phyloP scores from a whole-genome alignment of 1,140 invertebrate species.

The Zaprionus lachaisei region DNA sequence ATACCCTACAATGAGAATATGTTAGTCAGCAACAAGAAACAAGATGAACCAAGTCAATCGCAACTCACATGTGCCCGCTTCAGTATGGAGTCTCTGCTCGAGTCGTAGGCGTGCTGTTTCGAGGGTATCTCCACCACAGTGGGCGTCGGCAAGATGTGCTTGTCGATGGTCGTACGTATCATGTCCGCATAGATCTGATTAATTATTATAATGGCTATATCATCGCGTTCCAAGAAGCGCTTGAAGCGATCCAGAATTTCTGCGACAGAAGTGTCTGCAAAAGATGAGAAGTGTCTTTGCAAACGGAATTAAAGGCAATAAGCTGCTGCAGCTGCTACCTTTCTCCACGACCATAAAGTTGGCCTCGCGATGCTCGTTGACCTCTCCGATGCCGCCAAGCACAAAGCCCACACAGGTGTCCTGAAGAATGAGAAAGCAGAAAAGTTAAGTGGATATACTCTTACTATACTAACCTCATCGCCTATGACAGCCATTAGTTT shows the following conservation, averaged over 20 bases:
- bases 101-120: slow-evolving; percentile 99
- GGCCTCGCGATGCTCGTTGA: slow-evolving; percentile 98
- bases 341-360: slow-evolving; percentile 99
- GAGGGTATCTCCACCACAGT: slow-evolving; percentile 99
- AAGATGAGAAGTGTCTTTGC: too few relatives aligned
- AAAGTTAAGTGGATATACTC: neutral
- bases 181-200: slow-evolving; percentile 99
- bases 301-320: slow-evolving; percentile 3
- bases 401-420: slow-evolving; percentile 99
- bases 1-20: slow-evolving; percentile 37
- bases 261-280: slow-evolving; percentile 94
- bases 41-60: neutral
- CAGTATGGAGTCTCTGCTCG: slow-evolving; percentile 98
- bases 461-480: slow-evolving; percentile 52
- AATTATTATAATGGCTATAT: slow-evolving; percentile 99
- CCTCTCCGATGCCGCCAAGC: slow-evolving; percentile 98
- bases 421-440: slow-evolving; percentile 85
- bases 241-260: slow-evolving; percentile 99
- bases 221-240: slow-evolving; percentile 96
- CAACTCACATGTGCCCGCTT: slow-evolving; percentile 93
- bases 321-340: slow-evolving; percentile 88
- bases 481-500: slow-evolving; percentile 64
- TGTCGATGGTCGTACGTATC: slow-evolving; percentile 98
- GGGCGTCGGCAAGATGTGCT: slow-evolving; percentile 95
- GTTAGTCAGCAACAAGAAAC: neutral